phyloP scores from a whole-genome alignment of 2,797 vertebrate genomes.

The Gambelia wislizenii region DNA sequence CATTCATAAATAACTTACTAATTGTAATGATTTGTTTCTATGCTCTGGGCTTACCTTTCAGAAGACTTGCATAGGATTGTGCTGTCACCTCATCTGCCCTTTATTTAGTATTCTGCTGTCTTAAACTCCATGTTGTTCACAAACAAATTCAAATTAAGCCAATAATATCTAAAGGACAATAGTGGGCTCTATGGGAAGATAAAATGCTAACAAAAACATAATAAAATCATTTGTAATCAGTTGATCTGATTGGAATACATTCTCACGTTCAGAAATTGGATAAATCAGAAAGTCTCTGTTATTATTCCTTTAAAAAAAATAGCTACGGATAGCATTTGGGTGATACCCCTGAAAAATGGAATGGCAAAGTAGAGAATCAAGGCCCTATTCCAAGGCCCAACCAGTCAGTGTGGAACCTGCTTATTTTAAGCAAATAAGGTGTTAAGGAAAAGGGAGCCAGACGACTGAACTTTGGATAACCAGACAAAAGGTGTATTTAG shows the following conservation, averaged over 20 bases:
- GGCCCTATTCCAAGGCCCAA: background rate
- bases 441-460: conserved; percentile 15
- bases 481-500: conserved; percentile 44
- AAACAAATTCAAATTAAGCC: background rate
- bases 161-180: background rate
- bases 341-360: too few relatives aligned
- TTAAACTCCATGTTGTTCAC: background rate
- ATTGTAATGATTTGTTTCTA: background rate
- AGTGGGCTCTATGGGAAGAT: background rate
- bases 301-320: background rate
- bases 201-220: background rate
- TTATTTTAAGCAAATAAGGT: conserved; percentile 10
- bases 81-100: background rate
- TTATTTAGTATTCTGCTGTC: background rate
- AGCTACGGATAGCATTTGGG: background rate
- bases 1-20: background rate
- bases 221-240: background rate
- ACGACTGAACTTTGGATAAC: conserved; percentile 13
- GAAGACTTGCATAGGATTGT: background rate
- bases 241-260: background rate
- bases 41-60: background rate
- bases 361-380: conserved; percentile 23
- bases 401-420: background rate
- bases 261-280: background rate
- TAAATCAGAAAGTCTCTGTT: background rate